phyloP scores from a whole-genome alignment of 2,797 vertebrate species.

The Anas georgica region DNA sequence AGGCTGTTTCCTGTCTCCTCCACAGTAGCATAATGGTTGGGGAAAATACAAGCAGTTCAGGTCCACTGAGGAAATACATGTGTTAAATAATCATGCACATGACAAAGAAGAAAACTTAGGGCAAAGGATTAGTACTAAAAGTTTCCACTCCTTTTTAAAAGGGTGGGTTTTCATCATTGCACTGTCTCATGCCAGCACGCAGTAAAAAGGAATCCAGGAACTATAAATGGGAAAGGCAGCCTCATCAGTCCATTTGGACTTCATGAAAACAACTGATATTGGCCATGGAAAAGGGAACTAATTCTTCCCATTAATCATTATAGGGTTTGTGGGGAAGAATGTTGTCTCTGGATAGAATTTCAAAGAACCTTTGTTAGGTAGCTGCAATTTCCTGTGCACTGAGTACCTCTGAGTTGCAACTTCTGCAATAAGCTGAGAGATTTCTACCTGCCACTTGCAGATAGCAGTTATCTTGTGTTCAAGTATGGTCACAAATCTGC shows the following conservation, averaged over 20 bases:
- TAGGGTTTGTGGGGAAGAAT: fast-evolving
- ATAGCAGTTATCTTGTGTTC: not conserved
- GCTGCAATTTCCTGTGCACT: fast-evolving
- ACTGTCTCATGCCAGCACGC: not conserved
- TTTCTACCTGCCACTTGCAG: not conserved
- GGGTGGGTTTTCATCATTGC: not conserved
- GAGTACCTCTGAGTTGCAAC: not conserved
- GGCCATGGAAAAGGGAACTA: not conserved
- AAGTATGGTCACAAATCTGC: not conserved
- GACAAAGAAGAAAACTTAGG: not conserved
- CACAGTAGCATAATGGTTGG: not conserved
- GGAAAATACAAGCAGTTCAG: not conserved
- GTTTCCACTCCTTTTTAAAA: not conserved
- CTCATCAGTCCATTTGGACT: not conserved
- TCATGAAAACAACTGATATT: not conserved
- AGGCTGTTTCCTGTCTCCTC: not conserved
- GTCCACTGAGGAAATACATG: not conserved
- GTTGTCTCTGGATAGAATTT: not conserved
- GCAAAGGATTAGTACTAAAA: not conserved
- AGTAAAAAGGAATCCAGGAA: not conserved
- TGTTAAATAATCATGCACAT: not conserved
- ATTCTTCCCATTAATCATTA: not conserved
- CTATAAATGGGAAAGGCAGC: not conserved
- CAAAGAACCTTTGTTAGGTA: not conserved
- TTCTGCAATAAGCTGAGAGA: not conserved